These are phyloP conservation scores for Cygnus buccinator DNA, from an alignment of 2,113 vertebrate genomes.

Conservation along the genomic window DNA sequence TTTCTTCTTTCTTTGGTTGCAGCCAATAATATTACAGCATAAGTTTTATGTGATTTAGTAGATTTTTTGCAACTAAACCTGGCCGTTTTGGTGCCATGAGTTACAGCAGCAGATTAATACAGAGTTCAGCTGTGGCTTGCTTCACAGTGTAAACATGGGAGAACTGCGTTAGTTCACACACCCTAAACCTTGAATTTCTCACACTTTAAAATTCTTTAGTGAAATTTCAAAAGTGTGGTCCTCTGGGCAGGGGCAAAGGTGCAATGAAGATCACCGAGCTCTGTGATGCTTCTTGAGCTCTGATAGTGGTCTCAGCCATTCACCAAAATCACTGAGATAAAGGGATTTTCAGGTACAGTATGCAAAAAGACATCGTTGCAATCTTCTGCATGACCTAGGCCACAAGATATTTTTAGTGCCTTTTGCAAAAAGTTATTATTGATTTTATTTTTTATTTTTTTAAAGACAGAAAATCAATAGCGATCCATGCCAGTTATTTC, in stretches of 20 bases:
- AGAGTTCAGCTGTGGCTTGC: background rate
- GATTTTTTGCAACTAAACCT: conserved; percentile 42
- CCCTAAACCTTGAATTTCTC: background rate
- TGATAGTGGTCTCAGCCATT: background rate
- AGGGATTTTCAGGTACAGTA: background rate
- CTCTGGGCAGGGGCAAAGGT: background rate
- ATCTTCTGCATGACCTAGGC: background rate
- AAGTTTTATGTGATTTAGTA: background rate
- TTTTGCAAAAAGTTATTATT: background rate
- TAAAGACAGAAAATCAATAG: background rate
- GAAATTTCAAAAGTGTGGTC: background rate
- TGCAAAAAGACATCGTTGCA: background rate
- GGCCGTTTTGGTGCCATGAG: background rate
- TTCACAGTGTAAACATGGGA: background rate
- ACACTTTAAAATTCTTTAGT: background rate
- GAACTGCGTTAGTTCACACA: background rate
- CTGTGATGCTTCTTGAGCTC: background rate
- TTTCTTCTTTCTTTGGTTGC: conserved; percentile 56
- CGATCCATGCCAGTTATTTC: background rate
- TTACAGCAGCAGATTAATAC: background rate
- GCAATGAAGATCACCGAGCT: background rate
- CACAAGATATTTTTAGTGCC: background rate
- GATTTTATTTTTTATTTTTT: background rate
- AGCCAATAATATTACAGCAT: conserved; percentile 10
- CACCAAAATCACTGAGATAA: background rate